phyloP scores from a whole-genome alignment of 2,113 vertebrate genomes.

The Maccullochella peelii region DNA sequence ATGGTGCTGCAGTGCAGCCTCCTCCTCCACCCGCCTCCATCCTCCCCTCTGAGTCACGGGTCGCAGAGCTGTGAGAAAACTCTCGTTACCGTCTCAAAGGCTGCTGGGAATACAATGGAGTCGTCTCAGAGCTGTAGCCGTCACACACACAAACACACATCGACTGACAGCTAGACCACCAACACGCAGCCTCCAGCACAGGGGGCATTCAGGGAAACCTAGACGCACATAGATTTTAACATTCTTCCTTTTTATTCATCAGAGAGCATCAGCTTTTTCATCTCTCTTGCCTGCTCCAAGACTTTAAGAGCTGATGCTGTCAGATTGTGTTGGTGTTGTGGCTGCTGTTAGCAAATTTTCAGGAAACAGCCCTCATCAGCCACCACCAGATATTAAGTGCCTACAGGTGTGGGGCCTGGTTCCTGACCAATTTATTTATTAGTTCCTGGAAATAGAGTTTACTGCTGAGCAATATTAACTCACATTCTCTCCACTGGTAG shows the following conservation, averaged over 20 bases:
- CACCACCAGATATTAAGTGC: not conserved
- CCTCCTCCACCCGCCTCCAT: conserved; percentile 16
- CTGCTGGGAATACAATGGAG: conserved; percentile 51
- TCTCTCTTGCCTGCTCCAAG: not conserved
- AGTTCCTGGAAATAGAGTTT: conserved; percentile 42
- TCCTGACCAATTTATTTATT: conserved; percentile 41
- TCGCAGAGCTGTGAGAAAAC: conserved; percentile 59
- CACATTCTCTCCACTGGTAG: not conserved
- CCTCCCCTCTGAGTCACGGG: conserved; percentile 61
- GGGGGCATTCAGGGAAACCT: not conserved
- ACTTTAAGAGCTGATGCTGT: not conserved
- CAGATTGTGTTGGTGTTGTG: not conserved
- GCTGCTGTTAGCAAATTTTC: not conserved
- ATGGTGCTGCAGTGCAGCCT: conserved; percentile 66
- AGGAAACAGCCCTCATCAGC: conserved; percentile 27
- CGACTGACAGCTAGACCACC: conserved; percentile 12
- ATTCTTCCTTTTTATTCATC: not conserved
- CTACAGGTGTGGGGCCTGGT: conserved; percentile 32
- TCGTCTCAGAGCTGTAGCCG: conserved; percentile 19
- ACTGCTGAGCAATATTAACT: conserved; percentile 30
- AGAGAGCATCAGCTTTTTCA: not conserved
- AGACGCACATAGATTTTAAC: not conserved
- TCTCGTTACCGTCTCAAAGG: conserved; percentile 61
- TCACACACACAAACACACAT: conserved; percentile 5
- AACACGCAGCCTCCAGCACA: not conserved